These are phyloP conservation scores for Euplagia quadripunctaria DNA, from an alignment of 2,888 invertebrate genomes.

Conservation along the genomic window DNA sequence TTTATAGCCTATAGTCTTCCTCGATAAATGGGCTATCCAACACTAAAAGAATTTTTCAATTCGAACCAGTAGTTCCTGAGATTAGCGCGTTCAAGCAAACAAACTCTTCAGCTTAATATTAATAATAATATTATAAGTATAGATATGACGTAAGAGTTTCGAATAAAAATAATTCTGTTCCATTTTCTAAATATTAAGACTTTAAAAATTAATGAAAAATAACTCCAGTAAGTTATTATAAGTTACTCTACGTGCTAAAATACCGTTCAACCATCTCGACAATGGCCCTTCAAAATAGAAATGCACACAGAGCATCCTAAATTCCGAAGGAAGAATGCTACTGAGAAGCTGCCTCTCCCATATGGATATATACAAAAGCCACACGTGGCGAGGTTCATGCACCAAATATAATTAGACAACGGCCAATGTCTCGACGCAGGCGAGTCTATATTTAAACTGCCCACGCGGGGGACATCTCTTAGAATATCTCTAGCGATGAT, in stretches of 20 bases:
- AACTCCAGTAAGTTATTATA: not conserved
- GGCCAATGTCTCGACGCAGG: constrained; percentile 62
- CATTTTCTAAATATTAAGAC: too few relatives aligned
- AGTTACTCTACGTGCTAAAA: not conserved
- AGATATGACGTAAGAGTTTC: too few relatives aligned
- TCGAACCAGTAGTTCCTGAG: too few relatives aligned
- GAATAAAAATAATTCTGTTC: too few relatives aligned
- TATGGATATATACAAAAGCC: constrained; percentile 34
- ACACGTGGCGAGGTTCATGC: constrained; percentile 58
- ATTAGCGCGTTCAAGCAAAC: too few relatives aligned
- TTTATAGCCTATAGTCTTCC: too few relatives aligned
- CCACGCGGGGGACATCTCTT: constrained; percentile 58
- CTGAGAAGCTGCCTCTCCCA: constrained; percentile 11
- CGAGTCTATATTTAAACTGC: constrained; percentile 51
- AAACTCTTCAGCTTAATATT: too few relatives aligned
- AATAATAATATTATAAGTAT: too few relatives aligned
- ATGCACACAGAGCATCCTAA: not conserved
- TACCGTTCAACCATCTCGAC: not conserved
- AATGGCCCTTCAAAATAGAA: not conserved
- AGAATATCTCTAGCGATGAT: constrained; percentile 45
- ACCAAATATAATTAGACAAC: constrained; percentile 57
- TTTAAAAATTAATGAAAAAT: not conserved
- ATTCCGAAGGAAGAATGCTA: constrained; percentile 15
- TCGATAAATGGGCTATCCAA: too few relatives aligned
- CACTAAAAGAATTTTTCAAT: too few relatives aligned